These are phyloP conservation scores for Argyra leucocephala DNA, from an alignment of 2,888 invertebrate species.

Conservation along the genomic window DNA sequence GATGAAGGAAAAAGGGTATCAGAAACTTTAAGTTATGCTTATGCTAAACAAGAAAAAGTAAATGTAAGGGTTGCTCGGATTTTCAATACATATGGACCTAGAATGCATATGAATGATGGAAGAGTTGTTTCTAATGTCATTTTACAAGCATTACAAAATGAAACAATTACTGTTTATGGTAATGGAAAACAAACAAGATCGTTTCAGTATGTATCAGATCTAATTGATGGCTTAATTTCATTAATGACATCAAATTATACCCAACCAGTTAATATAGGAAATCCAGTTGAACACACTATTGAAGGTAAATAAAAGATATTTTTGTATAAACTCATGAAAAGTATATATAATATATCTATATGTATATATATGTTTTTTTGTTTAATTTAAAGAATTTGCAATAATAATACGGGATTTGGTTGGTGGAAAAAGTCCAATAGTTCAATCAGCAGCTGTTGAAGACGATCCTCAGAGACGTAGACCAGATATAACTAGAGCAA, in stretches of 20 bases:
- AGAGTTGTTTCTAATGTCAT: conserved; percentile 98
- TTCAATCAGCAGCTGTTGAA: conserved; percentile 75
- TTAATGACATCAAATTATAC: conserved; percentile 92
- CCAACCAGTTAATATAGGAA: conserved; percentile 90
- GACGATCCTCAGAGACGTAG: conserved; percentile 93
- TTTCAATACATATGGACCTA: conserved; percentile 96
- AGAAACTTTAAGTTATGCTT: conserved; percentile 90
- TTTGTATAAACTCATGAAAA: neutral
- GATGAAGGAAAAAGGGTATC: conserved; percentile 99
- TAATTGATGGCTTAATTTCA: conserved; percentile 85
- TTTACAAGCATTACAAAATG: conserved; percentile 87
- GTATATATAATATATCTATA: neutral
- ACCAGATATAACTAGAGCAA: conserved; percentile 87
- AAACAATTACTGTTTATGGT: conserved; percentile 89
- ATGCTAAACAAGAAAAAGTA: conserved; percentile 93
- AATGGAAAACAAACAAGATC: conserved; percentile 87
- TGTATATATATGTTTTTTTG: conserved; percentile 9
- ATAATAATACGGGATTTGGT: conserved; percentile 72
- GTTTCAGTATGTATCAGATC: conserved; percentile 95
- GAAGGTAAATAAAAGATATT: conserved; percentile 49
- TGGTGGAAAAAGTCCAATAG: conserved; percentile 76
- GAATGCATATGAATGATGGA: conserved; percentile 99
- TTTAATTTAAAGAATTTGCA: conserved; percentile 64
- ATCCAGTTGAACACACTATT: conserved; percentile 96
- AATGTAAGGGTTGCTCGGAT: conserved; percentile 93